Base-by-base conservation (phyloP, 2,797 vertebrate genomes). In the Smutsia gigantea region DNA sequence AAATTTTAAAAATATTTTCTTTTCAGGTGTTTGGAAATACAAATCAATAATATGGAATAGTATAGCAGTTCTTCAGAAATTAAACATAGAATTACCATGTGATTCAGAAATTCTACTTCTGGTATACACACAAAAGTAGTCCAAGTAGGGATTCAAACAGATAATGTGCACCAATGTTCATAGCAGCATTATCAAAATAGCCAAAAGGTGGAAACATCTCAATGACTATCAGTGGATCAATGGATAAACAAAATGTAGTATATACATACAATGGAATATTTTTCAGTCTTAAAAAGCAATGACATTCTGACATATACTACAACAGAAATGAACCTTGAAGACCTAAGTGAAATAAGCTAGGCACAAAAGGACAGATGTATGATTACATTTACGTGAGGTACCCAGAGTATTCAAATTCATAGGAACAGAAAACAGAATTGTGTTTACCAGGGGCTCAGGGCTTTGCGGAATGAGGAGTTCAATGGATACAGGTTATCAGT, bases 11-110 rank as follows among this genome's bases (percentile, higher is more conserved):
- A 90, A 77, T 94, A 17, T 64, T 90, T 94, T 59, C 12, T 59
- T 94, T 93, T 90, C 34, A 61, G 18, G 77, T 75, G 29, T 11
- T 93, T 69, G 17, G 27, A 88, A 90, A 90, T 78, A 74, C 4
- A 79, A 78, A 74, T 59, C 57, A 88, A 94, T 93, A 46, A 11
- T 11, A 46, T 46, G 9, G 46, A 46, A 19, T 4, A 78, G 25
- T 15, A 11, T 11, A 27, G 8, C 2, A 15, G 5, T 27, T 74
- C 77, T 64, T 81, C 9, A 55, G 46, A 74, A 86, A 83, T 53
- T 79, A 74, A 79, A 63, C 4, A 92, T 5, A 46, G 42, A 90
- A 68, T 89, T 74, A 74, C 34, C 53, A 37, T 31, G 7, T 31
- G 11, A 88, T 55, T 27, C 81, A 72, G 27, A 4, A 85, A 34